These are phyloP conservation scores for Alauda arvensis DNA, from an alignment of 2,797 vertebrate species.

Conservation along the genomic window DNA sequence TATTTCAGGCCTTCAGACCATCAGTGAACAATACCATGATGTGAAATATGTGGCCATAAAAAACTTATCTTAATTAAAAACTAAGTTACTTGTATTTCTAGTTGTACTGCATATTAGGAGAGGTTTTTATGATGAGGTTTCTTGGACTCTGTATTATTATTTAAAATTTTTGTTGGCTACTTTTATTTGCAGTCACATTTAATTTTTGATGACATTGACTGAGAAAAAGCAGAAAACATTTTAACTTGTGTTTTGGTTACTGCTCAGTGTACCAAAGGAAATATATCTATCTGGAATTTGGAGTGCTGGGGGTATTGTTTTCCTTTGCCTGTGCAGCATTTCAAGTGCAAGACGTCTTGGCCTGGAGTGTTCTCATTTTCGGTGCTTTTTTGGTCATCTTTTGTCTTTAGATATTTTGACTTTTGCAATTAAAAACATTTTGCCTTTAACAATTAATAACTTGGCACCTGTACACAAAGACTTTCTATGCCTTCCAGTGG, in stretches of 20 bases:
- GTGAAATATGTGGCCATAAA: background rate
- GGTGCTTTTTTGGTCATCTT: background rate
- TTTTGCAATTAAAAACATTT: fast-evolving
- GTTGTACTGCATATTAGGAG: background rate
- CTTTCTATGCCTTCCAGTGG: background rate
- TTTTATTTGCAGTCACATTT: background rate
- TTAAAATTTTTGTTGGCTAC: background rate
- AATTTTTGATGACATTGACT: background rate
- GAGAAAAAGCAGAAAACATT: background rate
- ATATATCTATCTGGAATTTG: background rate
- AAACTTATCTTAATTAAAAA: background rate
- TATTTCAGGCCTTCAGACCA: background rate
- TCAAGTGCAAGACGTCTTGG: background rate
- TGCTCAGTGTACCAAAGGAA: background rate
- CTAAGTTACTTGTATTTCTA: background rate
- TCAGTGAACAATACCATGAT: background rate
- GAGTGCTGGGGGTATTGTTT: background rate
- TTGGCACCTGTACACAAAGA: conserved; percentile 11
- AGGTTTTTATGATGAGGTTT: background rate
- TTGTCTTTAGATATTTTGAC: background rate
- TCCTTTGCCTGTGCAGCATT: background rate
- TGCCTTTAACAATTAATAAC: background rate
- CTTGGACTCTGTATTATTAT: background rate
- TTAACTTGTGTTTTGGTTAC: background rate
- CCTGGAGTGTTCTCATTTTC: background rate